Conservation (phyloP, 1,140 invertebrate species). For the Macrobrachium rosenbergii region DNA sequence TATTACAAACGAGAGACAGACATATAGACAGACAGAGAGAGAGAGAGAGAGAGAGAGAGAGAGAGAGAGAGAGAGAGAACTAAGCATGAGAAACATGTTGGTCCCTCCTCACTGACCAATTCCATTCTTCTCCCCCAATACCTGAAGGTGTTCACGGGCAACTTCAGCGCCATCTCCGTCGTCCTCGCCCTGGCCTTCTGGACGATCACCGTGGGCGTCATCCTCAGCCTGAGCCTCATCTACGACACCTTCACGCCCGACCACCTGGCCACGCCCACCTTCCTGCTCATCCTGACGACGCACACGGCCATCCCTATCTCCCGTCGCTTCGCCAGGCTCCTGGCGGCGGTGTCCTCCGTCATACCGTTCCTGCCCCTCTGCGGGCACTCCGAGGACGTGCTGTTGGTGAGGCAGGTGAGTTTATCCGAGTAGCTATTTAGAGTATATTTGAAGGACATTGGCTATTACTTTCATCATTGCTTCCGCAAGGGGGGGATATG, state of each 20-base stretch:
- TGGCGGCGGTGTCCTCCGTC: constrained; percentile 7
- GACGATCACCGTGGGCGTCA: constrained; percentile 8
- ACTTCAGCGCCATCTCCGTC: constrained; percentile 27
- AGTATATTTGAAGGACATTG: too few relatives aligned
- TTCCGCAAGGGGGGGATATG: too few relatives aligned
- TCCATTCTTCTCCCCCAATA: neutral
- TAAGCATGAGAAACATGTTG: neutral
- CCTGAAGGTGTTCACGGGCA: neutral
- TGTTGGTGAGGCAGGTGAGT: constrained; percentile 26
- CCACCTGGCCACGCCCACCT: constrained; percentile 39
- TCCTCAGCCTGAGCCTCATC: neutral
- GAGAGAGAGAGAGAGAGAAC: constrained; percentile 17
- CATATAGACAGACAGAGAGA: too few relatives aligned
- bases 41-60: neutral
- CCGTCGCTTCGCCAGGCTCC: constrained; percentile 33
- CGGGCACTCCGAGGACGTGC: neutral
- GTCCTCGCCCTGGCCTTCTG: constrained; percentile 14
- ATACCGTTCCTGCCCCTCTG: neutral
- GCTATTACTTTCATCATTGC: too few relatives aligned
- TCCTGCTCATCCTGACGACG: constrained; percentile 37
- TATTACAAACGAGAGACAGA: neutral
- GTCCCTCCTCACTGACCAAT: neutral
- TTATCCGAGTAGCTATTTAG: neutral
- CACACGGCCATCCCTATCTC: constrained; percentile 37
- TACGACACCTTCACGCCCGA: constrained; percentile 17